Evolutionary conservation across 2,888 invertebrate species (phyloP), one percentile per base, ranked within the genome.

Genomic region (Bhutanitis thaidina): DNA sequence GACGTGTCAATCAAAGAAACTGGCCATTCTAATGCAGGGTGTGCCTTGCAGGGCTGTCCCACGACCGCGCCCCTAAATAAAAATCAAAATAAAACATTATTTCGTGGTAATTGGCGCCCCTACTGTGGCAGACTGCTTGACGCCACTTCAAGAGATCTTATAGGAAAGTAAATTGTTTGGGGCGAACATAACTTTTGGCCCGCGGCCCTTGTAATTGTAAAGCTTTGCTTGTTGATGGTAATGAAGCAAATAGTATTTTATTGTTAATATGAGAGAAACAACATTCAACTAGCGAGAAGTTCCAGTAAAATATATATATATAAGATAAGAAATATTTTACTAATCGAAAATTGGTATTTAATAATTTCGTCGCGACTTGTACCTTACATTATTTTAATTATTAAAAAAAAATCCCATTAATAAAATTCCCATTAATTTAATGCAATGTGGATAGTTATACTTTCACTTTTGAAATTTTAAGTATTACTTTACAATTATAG

Each of bases 31-130:
- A 89, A 87, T 88, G 71, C 70, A 80, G 75, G 84, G 87, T 88
- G 74, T 88, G 65, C 80, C 71, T 89, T 78, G 73, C 88, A 84
- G 77, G 85, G 83, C 56, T 78, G 82, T 88, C 88, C 85, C 87
- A 86, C 85, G 82, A 80, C 82, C 85, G 83, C 85, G 83, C 87
- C 89, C 87, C 84, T 82, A 87, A 88, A 87, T 86, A 85, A 85
- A 88, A 86, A 82, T 75, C 66, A 76, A 82, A 86, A 83, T 82
- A 84, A 68, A 84, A 86, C 80, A 83, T 83, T 88, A 85, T 87
- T 85, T 84, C 70, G 65, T 76, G 71, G 80, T 87, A 88, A 89
- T 88, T 88, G 88, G 89, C 86, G 77, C 84, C 88, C 88, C 88
- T 84, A 77, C 76, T 69, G 88, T 39, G 74, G 72, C 63, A 67